Base-by-base conservation (phyloP, 1,140 invertebrate species). In the Heliconius hermathena region DNA sequence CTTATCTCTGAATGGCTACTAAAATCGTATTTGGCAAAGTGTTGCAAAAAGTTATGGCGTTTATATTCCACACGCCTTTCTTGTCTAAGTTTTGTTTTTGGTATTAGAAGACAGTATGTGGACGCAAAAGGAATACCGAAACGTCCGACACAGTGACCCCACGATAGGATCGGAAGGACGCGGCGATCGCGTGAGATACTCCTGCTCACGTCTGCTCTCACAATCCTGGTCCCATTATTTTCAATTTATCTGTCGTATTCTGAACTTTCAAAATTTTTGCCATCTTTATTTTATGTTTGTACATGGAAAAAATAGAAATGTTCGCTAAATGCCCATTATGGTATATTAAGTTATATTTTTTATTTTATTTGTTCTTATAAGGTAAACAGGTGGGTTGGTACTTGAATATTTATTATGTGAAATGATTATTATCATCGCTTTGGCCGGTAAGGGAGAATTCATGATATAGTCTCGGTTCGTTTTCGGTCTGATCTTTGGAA, bases 161-260 rank as follows among this genome's bases (percentile, higher is more conserved):
- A 36, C 80, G 89, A 90, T 90, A 88, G 70, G 80, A 90, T 91
- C 86, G 73, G 82, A 83, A 87, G 88, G 85, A 87, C 87, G 76
- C 80, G 74, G 76, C 41, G 90, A 92, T 92, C 87, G 89, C 89
- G 90, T 90, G 90, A 89, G 90, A 92, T 89, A 88, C 71, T 78
- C 74, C 74, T 82, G 83, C 73, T 85, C 89, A 90, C 88, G 87
- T 89, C 86, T 91, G 88, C 88, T 86, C 88, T 90, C 85, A 86
- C 88, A 83, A 85, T 84, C 76, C 83, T 76, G 80, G 29, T 75
- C 85, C 85, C 88, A 85, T 90, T 88, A 89, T 87, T 88, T 88
- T 46, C 87, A 88, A 88, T 88, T 88, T 89, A 89, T 88, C 86
- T 89, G 83, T 70, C 54, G 70, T 83, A 84, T 85, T 84, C 82